Base-by-base conservation (phyloP, 2,888 invertebrate species). In the Heteromurus nitidus region DNA sequence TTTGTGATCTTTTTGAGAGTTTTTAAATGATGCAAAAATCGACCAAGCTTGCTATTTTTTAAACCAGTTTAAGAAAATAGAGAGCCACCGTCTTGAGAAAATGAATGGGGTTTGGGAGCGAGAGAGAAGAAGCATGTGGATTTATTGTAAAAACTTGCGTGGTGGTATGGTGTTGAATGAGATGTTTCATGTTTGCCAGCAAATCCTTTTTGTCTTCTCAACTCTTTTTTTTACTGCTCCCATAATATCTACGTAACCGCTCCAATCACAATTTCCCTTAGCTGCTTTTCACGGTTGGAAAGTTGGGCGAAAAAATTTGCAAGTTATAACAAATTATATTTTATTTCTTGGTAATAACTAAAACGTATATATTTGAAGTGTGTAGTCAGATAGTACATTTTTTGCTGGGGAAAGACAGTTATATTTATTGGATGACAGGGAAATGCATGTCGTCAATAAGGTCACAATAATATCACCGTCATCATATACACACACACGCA, bases 381-480 rank as follows among this genome's bases (percentile, higher is more conserved):
- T 18, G 22, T 9, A 36, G 36, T 13, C 5, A 13, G 36, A 36
- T 36, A 36, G 5, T 36, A 36, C 7, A 36, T 5, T 36, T 36
- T 5, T 13, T 36, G 5, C 36, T 36, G 7, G 55, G 55, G 20
- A 16, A n/a, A 55, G 55, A 24, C 7, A 67, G 24, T 42, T 67
- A 67, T 67, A 67, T 67, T 67, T 67, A 67, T 64, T 36, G 20
- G 42, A 64, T 42, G 64, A 42, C 64, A 64, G 64, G 36, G 64
- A 42, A 42, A 36, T 58, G n/a, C n/a, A n/a, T 60, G 64, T 64
- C 64, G 62, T 50, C 69, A 77, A 77, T 77, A 77, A 77, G 77
- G 77, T 69, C 77, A 69, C 13, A n/a, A n/a, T n/a, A n/a, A n/a
- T n/a, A n/a, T n/a, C n/a, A 30, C 36, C 36, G 26, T n/a, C 62